Evolutionary conservation across 1,140 invertebrate genomes (phyloP).

Genomic region (Aphidius gifuensis): DNA sequence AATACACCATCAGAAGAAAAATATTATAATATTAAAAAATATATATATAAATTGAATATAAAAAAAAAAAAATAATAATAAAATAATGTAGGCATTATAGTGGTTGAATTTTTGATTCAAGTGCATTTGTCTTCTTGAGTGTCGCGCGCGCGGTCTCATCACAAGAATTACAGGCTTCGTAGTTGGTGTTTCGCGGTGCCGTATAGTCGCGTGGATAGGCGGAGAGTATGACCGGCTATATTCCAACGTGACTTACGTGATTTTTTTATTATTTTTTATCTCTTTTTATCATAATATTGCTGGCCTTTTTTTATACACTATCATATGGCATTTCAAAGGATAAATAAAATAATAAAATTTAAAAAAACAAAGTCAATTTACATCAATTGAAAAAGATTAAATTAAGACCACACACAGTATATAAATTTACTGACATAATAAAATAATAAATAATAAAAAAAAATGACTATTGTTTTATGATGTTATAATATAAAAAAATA

Average conservation of each 20-base stretch:
- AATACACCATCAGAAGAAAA: too few species aligned
- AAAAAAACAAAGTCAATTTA: too few species aligned
- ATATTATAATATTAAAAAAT: too few species aligned
- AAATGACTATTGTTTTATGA: neutral
- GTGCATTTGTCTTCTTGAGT: conserved; percentile 34
- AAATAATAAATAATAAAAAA: neutral
- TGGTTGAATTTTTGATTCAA: conserved; percentile 30
- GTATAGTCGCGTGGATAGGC: conserved; percentile 49
- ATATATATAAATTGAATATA: neutral
- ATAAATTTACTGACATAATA: too few species aligned
- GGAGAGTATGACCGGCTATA: conserved; percentile 33
- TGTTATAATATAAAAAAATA: neutral
- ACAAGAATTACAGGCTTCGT: conserved; percentile 46
- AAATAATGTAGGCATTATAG: neutral
- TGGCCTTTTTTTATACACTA: too few species aligned
- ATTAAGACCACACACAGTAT: too few species aligned
- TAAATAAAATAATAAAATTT: too few species aligned
- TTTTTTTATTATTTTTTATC: conserved; percentile 6
- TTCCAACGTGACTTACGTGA: conserved; percentile 26
- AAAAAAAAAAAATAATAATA: neutral
- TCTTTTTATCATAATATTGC: neutral
- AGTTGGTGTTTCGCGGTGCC: conserved; percentile 34
- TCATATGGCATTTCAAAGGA: too few species aligned
- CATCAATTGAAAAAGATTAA: too few species aligned
- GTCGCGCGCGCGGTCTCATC: conserved; percentile 51